Conservation (phyloP, 2,113 vertebrate species). For the Hypomesus transpacificus region DNA sequence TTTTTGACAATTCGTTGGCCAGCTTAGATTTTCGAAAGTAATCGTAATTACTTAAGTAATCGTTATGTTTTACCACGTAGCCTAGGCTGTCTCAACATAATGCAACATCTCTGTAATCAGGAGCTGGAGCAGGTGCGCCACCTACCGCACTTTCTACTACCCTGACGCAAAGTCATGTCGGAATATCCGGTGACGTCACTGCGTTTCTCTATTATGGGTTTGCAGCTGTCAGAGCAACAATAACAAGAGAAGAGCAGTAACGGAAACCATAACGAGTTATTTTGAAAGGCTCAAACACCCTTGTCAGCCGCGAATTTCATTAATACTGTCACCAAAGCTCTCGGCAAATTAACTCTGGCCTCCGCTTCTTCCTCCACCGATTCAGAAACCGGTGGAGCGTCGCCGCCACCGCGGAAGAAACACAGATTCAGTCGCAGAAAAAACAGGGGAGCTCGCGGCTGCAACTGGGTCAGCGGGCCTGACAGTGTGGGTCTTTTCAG, state of each 20-base stretch:
- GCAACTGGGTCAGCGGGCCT: slow-evolving; percentile 85
- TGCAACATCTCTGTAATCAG: not conserved
- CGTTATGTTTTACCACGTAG: not conserved
- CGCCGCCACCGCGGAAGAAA: slow-evolving; percentile 81
- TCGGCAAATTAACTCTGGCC: slow-evolving; percentile 75
- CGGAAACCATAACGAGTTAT: slow-evolving; percentile 40
- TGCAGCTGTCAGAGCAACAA: slow-evolving; percentile 79
- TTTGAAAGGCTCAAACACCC: slow-evolving; percentile 4
- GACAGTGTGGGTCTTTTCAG: slow-evolving; percentile 46
- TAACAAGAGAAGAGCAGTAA: slow-evolving; percentile 70
- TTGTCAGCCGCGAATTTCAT: slow-evolving; percentile 43
- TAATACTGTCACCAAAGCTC: slow-evolving; percentile 72
- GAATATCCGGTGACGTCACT: slow-evolving; percentile 82
- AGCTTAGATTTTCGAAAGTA: too few relatives aligned
- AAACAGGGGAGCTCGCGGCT: slow-evolving; percentile 81
- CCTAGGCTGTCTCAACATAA: too few relatives aligned
- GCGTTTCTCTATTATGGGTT: slow-evolving; percentile 71
- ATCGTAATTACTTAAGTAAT: not conserved
- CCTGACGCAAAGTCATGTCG: slow-evolving; percentile 69
- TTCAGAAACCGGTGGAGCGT: slow-evolving; percentile 78
- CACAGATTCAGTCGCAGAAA: slow-evolving; percentile 78
- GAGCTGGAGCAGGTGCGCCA: slow-evolving; percentile 10
- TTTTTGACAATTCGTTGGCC: too few relatives aligned
- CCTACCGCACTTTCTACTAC: slow-evolving; percentile 36
- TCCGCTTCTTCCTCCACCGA: slow-evolving; percentile 78